Evolutionary conservation across 2,888 invertebrate species (phyloP), one percentile per base, ranked within the genome.

Genomic region (Tiliacea aurago): DNA sequence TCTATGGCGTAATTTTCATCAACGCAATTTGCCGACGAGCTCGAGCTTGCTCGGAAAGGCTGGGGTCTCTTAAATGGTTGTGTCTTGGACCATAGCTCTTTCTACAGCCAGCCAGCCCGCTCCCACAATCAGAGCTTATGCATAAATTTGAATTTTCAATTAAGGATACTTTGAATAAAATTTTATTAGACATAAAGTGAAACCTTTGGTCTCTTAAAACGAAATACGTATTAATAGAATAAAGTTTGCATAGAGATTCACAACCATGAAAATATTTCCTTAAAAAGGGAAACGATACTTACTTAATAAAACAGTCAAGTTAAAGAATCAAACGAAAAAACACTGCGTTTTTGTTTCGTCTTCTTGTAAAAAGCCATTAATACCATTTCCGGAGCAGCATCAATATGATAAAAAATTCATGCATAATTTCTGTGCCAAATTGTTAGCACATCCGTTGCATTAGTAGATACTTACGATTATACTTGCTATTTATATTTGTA

Each of bases 91-190:
- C 90, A 88, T 90, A 88, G 87, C 87, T 89, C 86, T 87, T 88
- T 87, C 88, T 84, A 80, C 80, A 76, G 73, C 75, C 80, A 76
- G 73, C 75, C 79, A 84, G 84, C 91, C 88, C 90, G 90, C 91
- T 91, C 90, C 91, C 91, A 95, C 94, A 96, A 96, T 96, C 95
- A 96, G 94, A 95, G 94, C 95, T 96, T 95, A 96, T 96, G 96
- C 96, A 96, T 96, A 96, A 96, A 96, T 96, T 96, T 96, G 94
- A 96, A 96, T 96, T 96, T 96, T 95, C 96, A 96, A 96, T 95
- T 95, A 95, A 93, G 94, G 91, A 94, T 93, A 95, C 95, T 95
- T 95, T 95, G 94, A 94, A 95, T 95, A 94, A 95, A 95, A 96
- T 95, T 95, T 95, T 96, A 95, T 96, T 95, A 95, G 94, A 95